Evolutionary conservation across 2,888 invertebrate genomes (phyloP).

Genomic region (Cephalotes varians): DNA sequence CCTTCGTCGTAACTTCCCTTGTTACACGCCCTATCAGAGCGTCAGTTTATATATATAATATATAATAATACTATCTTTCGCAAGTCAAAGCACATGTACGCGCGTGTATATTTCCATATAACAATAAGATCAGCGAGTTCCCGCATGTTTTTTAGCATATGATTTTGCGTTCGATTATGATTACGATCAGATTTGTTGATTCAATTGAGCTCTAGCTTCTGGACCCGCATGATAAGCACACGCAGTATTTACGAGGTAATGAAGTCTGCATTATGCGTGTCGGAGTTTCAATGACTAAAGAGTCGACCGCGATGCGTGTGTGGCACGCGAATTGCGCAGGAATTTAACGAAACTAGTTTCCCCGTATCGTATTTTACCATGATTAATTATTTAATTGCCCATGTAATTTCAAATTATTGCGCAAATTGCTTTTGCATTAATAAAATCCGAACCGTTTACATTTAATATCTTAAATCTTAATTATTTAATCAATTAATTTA

Average conservation of each 20-base stretch:
- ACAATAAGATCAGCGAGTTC: slow-evolving; percentile 35
- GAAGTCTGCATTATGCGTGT: slow-evolving; percentile 37
- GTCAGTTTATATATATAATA: slow-evolving; percentile 32
- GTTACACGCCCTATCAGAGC: slow-evolving; percentile 43
- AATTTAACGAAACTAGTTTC: slow-evolving; percentile 10
- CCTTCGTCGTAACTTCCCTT: slow-evolving; percentile 21
- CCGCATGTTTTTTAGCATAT: slow-evolving; percentile 23
- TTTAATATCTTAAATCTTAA: slow-evolving; percentile 13
- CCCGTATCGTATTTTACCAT: slow-evolving; percentile 17
- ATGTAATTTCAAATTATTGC: slow-evolving; percentile 19
- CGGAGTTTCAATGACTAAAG: slow-evolving; percentile 49
- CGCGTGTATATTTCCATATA: neutral
- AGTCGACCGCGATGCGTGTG: slow-evolving; percentile 29
- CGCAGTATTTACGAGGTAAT: slow-evolving; percentile 40
- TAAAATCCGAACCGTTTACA: neutral
- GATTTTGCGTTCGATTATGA: slow-evolving; percentile 23
- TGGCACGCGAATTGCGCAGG: slow-evolving; percentile 21
- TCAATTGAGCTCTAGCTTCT: slow-evolving; percentile 34
- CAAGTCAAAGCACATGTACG: slow-evolving; percentile 13
- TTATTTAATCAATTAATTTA: neutral
- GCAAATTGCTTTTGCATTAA: neutral
- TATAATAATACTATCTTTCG: neutral
- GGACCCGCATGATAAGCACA: slow-evolving; percentile 23
- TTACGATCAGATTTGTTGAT: slow-evolving; percentile 26
- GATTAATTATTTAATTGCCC: slow-evolving; percentile 46